Evolutionary conservation across 2,797 vertebrate species (phyloP), one percentile per base, ranked within the genome.

Genomic region (Rhinella marina): DNA sequence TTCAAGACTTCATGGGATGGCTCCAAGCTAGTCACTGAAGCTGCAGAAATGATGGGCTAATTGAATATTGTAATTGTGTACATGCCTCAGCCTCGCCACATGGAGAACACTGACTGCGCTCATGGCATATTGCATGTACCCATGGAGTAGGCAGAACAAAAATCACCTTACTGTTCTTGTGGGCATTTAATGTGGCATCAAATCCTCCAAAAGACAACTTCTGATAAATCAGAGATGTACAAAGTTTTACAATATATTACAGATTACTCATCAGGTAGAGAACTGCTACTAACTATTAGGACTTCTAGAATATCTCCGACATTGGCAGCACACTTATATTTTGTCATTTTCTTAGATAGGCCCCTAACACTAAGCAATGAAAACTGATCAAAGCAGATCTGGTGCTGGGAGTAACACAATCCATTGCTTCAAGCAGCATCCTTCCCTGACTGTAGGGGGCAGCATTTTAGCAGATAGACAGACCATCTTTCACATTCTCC

Each of bases 1-100:
- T 99, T 97, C 94, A 99, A 99, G 95, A 99, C 98, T 0, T 91
- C 96, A 23, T 99, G 98, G 98, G 95, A 98, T 81, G 98, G 98
- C 85, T 96, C 96, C 91, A 98, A 96, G 92, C 92, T 99, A 94
- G 94, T 98, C 94, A 99, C 98, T 84, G 98, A 98, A 91, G 97
- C 98, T 87, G 96, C 97, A 75, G 98, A 99, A 94, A 99, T 99
- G 7, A 96, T 98, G 92, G 98, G 95, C 86, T 99, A 94, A 96
- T 90, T 79, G 91, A 29, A 54, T 61, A 23, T 32, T 73, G 62
- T 64, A 62, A 78, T 82, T 82, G 64, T 66, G 27, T 77, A 59
- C 11, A 52, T 57, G 59, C 29, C 72, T 50, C 32, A 78, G 56
- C 66, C 73, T 66, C 72, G 66, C 2, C 54, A 79, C 52, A 79